Evolutionary conservation across 2,113 vertebrate species (phyloP).

Genomic region (Phaethornis superciliosus): DNA sequence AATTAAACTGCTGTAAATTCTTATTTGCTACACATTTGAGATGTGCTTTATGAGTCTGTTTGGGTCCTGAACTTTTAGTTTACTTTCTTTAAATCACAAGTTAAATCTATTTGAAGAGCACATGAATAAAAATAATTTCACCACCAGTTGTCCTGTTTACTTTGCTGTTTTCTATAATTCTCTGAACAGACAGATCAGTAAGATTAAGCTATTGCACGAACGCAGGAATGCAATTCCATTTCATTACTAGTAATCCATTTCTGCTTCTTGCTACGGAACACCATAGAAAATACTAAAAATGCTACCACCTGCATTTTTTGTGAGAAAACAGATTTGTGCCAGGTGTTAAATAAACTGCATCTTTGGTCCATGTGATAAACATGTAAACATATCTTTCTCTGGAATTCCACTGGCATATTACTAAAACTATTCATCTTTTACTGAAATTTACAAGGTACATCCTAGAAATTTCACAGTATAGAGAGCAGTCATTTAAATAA

Average conservation of each 20-base stretch:
- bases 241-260: neutral
- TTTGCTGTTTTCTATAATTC: neutral
- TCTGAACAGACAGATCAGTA: neutral
- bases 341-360: neutral
- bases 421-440: neutral
- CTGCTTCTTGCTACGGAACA: neutral
- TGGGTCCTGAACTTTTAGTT: neutral
- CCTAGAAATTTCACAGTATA: neutral
- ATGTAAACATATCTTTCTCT: neutral
- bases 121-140: neutral
- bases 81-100: neutral
- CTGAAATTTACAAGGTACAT: neutral
- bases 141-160: neutral
- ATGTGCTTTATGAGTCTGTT: neutral
- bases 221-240: neutral
- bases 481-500: neutral
- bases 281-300: neutral
- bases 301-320: neutral
- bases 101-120: neutral
- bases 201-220: neutral
- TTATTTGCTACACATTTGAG: neutral
- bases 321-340: neutral
- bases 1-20: neutral
- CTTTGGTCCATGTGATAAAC: neutral
- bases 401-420: neutral